phyloP scores from a whole-genome alignment of 2,797 vertebrate genomes.

The Pseudochaenichthys georgianus region DNA sequence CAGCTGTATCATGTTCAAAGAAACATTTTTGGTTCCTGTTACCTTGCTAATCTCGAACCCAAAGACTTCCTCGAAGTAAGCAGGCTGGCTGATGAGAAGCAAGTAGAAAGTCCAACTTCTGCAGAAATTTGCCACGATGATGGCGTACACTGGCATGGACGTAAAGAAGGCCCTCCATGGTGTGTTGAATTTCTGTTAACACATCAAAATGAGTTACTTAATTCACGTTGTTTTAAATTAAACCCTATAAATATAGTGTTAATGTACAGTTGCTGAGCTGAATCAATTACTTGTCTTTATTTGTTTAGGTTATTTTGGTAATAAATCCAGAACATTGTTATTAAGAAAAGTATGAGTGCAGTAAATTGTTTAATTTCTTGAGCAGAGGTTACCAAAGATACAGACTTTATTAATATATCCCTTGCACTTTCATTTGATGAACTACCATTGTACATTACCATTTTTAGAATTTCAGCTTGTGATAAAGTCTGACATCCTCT shows the following conservation, averaged over 20 bases:
- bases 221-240: background rate
- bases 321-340: background rate
- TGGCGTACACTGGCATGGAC: slow-evolving; percentile 95
- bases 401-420: slow-evolving; percentile 13
- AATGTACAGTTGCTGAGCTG: background rate
- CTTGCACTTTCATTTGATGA: background rate
- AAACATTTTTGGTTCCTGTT: slow-evolving; percentile 41
- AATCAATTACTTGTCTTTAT: background rate
- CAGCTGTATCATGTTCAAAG: background rate
- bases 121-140: slow-evolving; percentile 96
- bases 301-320: background rate
- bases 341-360: background rate
- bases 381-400: background rate
- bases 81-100: slow-evolving; percentile 94
- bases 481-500: background rate
- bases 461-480: background rate
- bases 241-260: background rate
- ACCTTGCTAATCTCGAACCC: slow-evolving; percentile 96
- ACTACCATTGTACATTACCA: background rate
- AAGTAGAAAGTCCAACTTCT: slow-evolving; percentile 96
- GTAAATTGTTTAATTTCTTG: background rate
- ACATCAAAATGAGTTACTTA: background rate
- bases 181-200: slow-evolving; percentile 90
- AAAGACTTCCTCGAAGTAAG: slow-evolving; percentile 95
- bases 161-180: slow-evolving; percentile 94